Base-by-base conservation (phyloP, 2,113 vertebrate species). In the Camelus dromedarius region DNA sequence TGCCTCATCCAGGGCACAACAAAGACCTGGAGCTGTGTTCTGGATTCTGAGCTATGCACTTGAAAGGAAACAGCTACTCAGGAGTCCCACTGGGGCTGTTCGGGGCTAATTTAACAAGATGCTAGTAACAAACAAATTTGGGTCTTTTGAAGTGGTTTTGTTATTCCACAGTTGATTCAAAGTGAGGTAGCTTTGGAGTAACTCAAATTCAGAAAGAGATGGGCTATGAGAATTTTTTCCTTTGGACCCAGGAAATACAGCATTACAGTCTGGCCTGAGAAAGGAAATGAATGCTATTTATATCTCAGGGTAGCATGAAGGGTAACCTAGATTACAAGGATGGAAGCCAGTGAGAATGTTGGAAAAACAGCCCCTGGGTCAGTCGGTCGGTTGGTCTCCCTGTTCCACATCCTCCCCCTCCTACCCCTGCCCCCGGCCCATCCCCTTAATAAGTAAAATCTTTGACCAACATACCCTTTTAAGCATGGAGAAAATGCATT, bases 281-380 rank as follows among this genome's bases (percentile, higher is more conserved):
- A 96, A 97, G 97, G 97, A 97, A 98, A 92, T 92, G 76, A 90
- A 42, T 79, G 67, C 93, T 97, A 96, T 97, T 98, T 97, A 95
- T 97, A 94, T 90, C 91, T 72, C 48, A 75, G 90, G 86, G 87
- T 95, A 95, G 75, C 92, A 66, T 81, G 95, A 97, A 96, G 97
- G 66, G 76, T 90, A 97, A 95, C 86, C 75, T 96, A 93, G 69
- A 95, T 95, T 93, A 95, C 62, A 22, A 88, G 79, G 52, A 79
- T 70, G 73, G 72, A 91, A 91, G 32, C 75, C 92, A 91, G 81
- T 93, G 67, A 96, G 85, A 94, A 87, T 93, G 91, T 56, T 92
- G 70, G 92, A 95, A 97, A 96, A 98, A 97, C 88, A 97, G 80
- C 83, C n/a, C n/a, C 62, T 66, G 62, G 86, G 20, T 75, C 22